Percentiles rank a stretch among this genome's conserved stretches.
Evolutionary conservation across 2,888 invertebrate species (phyloP).

Genomic region (Pammene fasciana): DNA sequence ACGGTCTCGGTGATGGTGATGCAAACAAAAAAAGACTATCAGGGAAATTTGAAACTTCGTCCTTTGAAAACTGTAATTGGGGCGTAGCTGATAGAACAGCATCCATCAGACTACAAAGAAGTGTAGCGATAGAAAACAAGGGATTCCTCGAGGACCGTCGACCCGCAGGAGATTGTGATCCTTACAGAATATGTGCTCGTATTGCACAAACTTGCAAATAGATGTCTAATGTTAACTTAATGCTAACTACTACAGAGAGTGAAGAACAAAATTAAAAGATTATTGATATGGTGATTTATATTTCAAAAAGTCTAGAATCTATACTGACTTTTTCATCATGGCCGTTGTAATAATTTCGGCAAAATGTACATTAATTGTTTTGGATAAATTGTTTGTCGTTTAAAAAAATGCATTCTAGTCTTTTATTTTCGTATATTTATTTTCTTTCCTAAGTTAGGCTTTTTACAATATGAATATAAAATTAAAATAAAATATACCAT

Average conservation of each 20-base stretch:
- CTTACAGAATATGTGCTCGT: conserved; percentile 86
- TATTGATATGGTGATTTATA: background rate
- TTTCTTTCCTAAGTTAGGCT: too few species aligned
- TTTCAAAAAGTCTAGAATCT: background rate
- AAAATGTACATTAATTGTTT: too few species aligned
- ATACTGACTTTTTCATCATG: too few species aligned
- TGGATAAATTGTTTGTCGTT: too few species aligned
- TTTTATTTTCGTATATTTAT: too few species aligned
- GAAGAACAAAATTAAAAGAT: background rate
- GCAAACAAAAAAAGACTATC: conserved; percentile 97
- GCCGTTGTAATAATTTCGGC: background rate
- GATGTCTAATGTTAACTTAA: conserved; percentile 7
- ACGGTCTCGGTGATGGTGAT: conserved; percentile 93
- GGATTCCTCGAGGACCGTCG: conserved; percentile 97
- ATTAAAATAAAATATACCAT: too few species aligned
- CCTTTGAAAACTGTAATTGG: conserved; percentile 93
- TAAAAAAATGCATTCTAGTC: too few species aligned
- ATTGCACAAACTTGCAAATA: conserved; percentile 63
- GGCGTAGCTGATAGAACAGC: conserved; percentile 96
- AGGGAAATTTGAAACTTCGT: conserved; percentile 96
- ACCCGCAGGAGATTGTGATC: conserved; percentile 96
- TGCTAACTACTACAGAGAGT: background rate
- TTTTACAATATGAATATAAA: too few species aligned
- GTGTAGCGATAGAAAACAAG: conserved; percentile 91
- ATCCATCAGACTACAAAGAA: conserved; percentile 96